Percentiles rank a stretch among this genome's conserved stretches.
Evolutionary conservation across 2,888 invertebrate species (phyloP).

Genomic region (Xylota segnis): DNA sequence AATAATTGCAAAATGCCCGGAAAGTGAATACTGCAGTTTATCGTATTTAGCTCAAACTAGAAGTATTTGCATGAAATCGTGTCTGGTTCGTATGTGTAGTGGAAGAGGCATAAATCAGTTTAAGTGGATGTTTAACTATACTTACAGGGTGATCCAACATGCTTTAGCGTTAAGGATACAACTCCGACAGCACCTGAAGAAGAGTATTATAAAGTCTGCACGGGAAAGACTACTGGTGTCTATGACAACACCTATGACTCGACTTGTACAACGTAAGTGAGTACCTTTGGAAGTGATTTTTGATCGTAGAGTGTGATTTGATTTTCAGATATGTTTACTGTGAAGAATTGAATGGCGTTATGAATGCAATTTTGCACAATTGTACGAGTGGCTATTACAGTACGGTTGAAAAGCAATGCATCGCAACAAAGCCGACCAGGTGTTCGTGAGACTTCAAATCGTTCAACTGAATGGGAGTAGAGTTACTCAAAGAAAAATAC

Average conservation of each 20-base stretch:
- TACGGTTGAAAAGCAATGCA: background rate
- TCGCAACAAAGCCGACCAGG: background rate
- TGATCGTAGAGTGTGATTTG: background rate
- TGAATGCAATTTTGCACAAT: background rate
- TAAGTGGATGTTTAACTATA: background rate
- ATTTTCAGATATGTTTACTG: constrained; percentile 43
- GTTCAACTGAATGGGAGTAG: background rate
- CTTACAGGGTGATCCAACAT: constrained; percentile 17
- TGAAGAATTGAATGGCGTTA: background rate
- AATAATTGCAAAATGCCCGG: constrained; percentile 8
- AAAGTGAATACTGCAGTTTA: constrained; percentile 18
- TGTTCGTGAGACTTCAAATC: constrained; percentile 1
- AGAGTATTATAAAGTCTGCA: constrained; percentile 17
- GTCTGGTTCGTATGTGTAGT: background rate
- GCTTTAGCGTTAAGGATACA: background rate
- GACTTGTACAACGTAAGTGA: constrained; percentile 21
- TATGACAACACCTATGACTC: constrained; percentile 17
- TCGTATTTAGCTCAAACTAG: background rate
- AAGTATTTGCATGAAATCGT: constrained; percentile 14
- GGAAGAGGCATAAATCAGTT: background rate
- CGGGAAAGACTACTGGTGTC: background rate
- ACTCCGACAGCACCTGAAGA: background rate
- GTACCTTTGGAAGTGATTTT: background rate
- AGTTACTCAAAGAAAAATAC: background rate
- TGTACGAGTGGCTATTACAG: constrained; percentile 9